phyloP scores from a whole-genome alignment of 2,797 vertebrate species.

The Orestias chungarensis region DNA sequence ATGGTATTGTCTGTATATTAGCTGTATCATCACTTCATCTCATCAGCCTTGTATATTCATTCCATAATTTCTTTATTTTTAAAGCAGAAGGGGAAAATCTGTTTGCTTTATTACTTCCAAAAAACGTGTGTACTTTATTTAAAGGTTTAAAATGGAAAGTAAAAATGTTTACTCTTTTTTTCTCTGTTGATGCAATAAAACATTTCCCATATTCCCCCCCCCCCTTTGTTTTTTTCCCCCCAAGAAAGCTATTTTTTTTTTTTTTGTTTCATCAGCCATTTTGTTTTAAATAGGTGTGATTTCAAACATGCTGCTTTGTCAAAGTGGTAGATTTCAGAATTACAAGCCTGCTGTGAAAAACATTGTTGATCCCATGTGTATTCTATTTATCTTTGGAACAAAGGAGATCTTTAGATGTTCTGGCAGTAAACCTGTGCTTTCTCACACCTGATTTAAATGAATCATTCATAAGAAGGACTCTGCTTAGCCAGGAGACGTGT shows the following conservation, averaged over 20 bases:
- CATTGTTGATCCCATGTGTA: not conserved
- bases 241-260: not conserved
- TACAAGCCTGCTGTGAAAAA: not conserved
- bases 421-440: not conserved
- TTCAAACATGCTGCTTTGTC: not conserved
- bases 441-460: constrained; percentile 3
- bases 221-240: no score
- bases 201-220: not conserved
- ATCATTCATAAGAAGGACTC: not conserved
- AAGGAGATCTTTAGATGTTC: not conserved
- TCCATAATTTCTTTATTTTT: not conserved
- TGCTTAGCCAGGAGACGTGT: not conserved
- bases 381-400: not conserved
- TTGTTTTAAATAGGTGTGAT: not conserved
- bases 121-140: not conserved
- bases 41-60: not conserved
- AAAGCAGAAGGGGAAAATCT: not conserved
- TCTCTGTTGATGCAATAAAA: not conserved
- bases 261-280: not conserved
- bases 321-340: not conserved
- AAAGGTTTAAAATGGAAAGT: not conserved
- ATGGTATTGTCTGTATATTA: not conserved
- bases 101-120: not conserved
- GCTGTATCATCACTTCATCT: not conserved
- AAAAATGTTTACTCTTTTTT: not conserved